phyloP scores from a whole-genome alignment of 2,113 vertebrate species.

The Scartelaos histophorus region DNA sequence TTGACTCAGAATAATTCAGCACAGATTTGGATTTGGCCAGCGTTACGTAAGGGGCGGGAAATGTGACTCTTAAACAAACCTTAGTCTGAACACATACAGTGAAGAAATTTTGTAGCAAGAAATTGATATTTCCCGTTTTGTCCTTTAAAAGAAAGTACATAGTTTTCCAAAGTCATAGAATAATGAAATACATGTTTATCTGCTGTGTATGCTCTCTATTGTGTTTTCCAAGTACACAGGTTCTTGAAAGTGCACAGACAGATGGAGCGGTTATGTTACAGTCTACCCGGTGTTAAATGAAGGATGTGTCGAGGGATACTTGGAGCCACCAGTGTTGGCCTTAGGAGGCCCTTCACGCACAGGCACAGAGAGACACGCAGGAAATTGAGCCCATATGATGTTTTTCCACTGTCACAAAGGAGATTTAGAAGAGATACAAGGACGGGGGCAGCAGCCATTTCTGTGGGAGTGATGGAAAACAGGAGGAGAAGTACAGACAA shows the following conservation, averaged over 20 bases:
- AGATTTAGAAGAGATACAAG: slow-evolving; percentile 72
- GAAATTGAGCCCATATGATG: slow-evolving; percentile 81
- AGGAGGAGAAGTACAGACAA: slow-evolving; percentile 50
- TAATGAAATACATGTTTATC: slow-evolving; percentile 10
- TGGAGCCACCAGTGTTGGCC: slow-evolving; percentile 65
- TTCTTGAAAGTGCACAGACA: slow-evolving; percentile 46
- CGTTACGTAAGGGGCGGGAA: slow-evolving; percentile 66
- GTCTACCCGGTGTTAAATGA: slow-evolving; percentile 61
- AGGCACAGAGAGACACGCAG: slow-evolving; percentile 67
- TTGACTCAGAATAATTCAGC: slow-evolving; percentile 53
- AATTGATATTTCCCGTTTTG: not conserved
- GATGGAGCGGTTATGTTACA: slow-evolving; percentile 54
- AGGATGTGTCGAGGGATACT: slow-evolving; percentile 58
- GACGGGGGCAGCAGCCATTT: slow-evolving; percentile 60
- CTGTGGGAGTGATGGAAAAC: slow-evolving; percentile 74
- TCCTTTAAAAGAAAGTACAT: slow-evolving; percentile 11
- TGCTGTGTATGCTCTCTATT: slow-evolving; percentile 38
- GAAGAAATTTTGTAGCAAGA: not conserved
- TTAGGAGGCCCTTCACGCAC: slow-evolving; percentile 64
- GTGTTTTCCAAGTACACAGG: slow-evolving; percentile 56
- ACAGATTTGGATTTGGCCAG: slow-evolving; percentile 47
- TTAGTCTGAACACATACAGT: slow-evolving; percentile 17
- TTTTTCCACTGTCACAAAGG: slow-evolving; percentile 75
- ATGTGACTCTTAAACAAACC: slow-evolving; percentile 54
- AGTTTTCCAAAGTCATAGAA: not conserved